A percentile compares a stretch with the other conserved stretches of the same genome.
These are phyloP conservation scores for Echiichthys vipera DNA, from an alignment of 2,797 vertebrate species.

Conservation along the genomic window DNA sequence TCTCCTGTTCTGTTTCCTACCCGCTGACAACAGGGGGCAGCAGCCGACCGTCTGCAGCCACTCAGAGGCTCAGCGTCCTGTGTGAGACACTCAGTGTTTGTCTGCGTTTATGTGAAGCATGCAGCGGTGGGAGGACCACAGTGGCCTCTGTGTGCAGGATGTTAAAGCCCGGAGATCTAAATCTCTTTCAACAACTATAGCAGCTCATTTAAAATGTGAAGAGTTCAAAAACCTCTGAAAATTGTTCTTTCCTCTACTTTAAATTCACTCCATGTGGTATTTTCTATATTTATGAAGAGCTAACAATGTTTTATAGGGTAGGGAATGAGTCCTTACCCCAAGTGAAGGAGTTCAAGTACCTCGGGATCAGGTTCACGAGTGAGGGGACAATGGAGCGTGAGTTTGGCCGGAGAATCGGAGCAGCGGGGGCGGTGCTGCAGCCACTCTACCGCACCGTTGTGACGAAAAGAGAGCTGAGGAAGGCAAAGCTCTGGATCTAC, in stretches of 20 bases:
- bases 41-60: not conserved
- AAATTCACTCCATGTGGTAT: too few species aligned
- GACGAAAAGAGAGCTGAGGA: too few species aligned
- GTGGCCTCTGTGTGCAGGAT: not conserved
- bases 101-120: not conserved
- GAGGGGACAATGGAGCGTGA: too few species aligned
- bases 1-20: constrained; percentile 22
- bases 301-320: too few species aligned
- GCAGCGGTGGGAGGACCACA: not conserved
- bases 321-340: too few species aligned
- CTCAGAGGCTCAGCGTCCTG: not conserved
- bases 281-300: not conserved
- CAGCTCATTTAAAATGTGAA: not conserved
- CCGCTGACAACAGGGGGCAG: constrained; percentile 26
- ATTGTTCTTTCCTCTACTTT: not conserved
- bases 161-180: not conserved
- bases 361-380: too few species aligned
- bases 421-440: too few species aligned
- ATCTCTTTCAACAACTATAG: not conserved
- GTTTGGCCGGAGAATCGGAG: too few species aligned
- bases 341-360: too few species aligned
- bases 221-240: not conserved
- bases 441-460: too few species aligned
- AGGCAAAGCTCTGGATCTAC: too few species aligned
- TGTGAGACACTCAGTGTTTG: constrained; percentile 26